These are phyloP conservation scores for Prietella phreatophila DNA, from an alignment of 2,113 vertebrate species.

Conservation along the genomic window DNA sequence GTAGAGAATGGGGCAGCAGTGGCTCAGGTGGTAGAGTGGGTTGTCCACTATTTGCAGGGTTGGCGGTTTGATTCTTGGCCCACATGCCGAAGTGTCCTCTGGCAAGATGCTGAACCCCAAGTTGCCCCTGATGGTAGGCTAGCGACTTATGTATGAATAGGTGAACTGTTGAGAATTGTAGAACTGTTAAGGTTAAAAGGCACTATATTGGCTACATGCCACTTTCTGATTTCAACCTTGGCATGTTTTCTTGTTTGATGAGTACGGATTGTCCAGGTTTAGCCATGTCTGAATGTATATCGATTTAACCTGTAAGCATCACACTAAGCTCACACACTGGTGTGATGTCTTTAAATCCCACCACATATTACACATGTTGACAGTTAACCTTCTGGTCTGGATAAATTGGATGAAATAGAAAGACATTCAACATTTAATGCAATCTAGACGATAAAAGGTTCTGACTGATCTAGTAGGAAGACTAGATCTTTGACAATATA, in stretches of 20 bases:
- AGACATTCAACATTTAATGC: not conserved
- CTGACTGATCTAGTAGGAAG: not conserved
- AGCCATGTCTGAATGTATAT: not conserved
- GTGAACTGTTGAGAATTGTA: no score
- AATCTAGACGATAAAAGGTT: not conserved
- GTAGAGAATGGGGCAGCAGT: no score
- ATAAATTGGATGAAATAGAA: not conserved
- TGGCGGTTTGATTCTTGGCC: no score
- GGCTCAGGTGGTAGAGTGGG: no score
- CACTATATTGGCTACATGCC: not conserved
- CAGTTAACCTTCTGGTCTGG: not conserved
- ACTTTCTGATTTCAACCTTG: not conserved
- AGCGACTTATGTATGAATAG: no score
- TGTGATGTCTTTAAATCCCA: not conserved
- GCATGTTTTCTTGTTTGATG: not conserved
- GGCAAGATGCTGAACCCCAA: no score
- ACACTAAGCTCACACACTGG: not conserved
- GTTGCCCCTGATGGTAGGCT: no score
- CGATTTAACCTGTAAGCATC: not conserved
- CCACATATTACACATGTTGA: not conserved
- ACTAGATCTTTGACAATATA: not conserved
- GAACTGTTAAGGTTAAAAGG: no score
- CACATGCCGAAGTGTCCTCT: no score
- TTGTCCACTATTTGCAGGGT: no score
- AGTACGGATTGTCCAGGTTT: not conserved